Conservation (phyloP, 2,113 vertebrate genomes). For the Alethe diademata region DNA sequence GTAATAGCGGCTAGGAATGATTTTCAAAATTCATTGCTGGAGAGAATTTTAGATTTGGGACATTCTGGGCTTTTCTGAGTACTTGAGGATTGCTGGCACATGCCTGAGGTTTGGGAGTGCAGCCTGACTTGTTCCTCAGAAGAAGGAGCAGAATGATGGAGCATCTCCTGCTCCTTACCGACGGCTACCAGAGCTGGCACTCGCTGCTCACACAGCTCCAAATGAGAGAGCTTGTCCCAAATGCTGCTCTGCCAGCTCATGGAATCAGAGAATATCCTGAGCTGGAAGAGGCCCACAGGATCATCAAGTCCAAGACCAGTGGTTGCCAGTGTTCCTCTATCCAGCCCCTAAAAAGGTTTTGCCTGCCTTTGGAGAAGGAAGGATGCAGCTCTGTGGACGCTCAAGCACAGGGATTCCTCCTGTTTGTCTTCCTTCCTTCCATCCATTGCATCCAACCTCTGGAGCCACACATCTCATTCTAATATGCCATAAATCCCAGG, state of each 20-base stretch:
- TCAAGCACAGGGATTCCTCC: background rate
- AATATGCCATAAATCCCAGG: background rate
- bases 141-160: background rate
- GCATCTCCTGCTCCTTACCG: background rate
- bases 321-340: background rate
- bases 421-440: background rate
- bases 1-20: background rate
- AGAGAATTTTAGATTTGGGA: background rate
- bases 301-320: background rate
- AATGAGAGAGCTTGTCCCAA: background rate
- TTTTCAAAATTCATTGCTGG: background rate
- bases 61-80: background rate
- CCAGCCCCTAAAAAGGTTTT: background rate
- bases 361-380: background rate
- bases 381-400: background rate
- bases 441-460: background rate
- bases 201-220: background rate
- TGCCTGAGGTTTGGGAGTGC: background rate
- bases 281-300: background rate
- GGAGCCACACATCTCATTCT: background rate
- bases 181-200: background rate
- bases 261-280: background rate
- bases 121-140: background rate
- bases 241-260: background rate
- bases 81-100: background rate